These are phyloP conservation scores for Mormyrops attenuatus DNA, from an alignment of 2,797 vertebrate genomes.

Conservation along the genomic window DNA sequence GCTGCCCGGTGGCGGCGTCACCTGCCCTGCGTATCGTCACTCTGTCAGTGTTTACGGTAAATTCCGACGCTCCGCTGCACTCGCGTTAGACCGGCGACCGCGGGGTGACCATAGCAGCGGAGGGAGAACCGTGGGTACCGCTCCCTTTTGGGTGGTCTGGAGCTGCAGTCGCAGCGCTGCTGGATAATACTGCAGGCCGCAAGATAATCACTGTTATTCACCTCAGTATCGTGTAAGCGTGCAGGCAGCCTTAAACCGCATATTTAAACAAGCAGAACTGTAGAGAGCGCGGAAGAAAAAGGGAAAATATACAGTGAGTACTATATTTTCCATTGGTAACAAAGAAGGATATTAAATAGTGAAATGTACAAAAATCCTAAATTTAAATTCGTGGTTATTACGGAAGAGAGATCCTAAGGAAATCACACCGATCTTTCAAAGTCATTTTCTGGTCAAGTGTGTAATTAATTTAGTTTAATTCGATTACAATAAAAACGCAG, in stretches of 20 bases:
- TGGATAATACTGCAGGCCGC: not conserved
- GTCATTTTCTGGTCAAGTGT: not conserved
- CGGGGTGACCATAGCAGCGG: not conserved
- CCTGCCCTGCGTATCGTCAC: not conserved
- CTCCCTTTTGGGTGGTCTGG: constrained; percentile 14
- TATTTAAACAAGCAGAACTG: not conserved
- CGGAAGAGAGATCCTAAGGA: not conserved
- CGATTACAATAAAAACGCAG: not conserved
- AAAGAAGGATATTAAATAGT: not conserved
- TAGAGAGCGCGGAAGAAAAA: not conserved
- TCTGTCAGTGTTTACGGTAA: not conserved
- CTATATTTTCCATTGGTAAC: not conserved
- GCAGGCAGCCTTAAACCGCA: constrained; percentile 10
- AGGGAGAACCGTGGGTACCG: not conserved
- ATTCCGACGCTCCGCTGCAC: not conserved
- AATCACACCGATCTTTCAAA: not conserved
- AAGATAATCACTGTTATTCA: constrained; percentile 13
- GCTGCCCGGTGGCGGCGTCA: not conserved
- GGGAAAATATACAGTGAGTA: not conserved
- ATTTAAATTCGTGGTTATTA: not conserved
- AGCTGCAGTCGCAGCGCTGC: not conserved
- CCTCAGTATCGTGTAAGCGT: constrained; percentile 5
- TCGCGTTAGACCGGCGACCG: not conserved
- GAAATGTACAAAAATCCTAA: not conserved
- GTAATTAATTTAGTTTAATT: not conserved